Evolutionary conservation across 1,140 invertebrate species (phyloP).

Genomic region (Rhagoletis zephyria): DNA sequence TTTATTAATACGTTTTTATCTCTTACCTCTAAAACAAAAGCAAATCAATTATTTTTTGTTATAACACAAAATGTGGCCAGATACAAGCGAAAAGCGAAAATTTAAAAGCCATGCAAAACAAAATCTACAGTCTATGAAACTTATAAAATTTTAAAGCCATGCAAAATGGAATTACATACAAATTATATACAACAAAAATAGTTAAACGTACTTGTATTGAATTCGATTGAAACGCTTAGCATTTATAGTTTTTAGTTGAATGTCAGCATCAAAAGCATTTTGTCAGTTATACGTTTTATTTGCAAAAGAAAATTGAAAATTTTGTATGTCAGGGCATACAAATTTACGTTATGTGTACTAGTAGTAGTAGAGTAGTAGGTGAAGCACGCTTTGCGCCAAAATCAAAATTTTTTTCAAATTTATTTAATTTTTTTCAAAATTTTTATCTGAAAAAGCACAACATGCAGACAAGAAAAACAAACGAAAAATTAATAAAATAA

Average conservation of each 20-base stretch:
- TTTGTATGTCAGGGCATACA: constrained; percentile 8
- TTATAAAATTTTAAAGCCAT: background rate
- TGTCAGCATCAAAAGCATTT: constrained; percentile 74
- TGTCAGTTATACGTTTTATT: constrained; percentile 73
- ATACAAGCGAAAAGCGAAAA: background rate
- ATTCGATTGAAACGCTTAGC: constrained; percentile 25
- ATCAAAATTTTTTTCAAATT: background rate
- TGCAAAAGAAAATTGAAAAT: background rate
- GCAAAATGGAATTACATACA: background rate
- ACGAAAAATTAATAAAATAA: constrained; percentile 18
- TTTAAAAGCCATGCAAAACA: constrained; percentile 2
- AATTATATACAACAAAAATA: background rate
- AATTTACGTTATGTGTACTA: background rate
- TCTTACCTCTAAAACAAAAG: background rate
- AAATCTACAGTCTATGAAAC: background rate
- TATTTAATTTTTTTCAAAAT: constrained; percentile 49
- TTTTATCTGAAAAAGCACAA: background rate
- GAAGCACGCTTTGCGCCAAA: constrained; percentile 50
- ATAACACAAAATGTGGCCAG: background rate
- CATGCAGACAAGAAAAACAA: background rate
- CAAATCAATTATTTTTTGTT: background rate
- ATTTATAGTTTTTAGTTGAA: constrained; percentile 19
- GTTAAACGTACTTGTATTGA: constrained; percentile 15
- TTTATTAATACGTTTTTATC: constrained; percentile 28
- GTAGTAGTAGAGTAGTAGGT: background rate